These are phyloP conservation scores for Todus mexicanus DNA, from an alignment of 2,797 vertebrate genomes.

Conservation along the genomic window DNA sequence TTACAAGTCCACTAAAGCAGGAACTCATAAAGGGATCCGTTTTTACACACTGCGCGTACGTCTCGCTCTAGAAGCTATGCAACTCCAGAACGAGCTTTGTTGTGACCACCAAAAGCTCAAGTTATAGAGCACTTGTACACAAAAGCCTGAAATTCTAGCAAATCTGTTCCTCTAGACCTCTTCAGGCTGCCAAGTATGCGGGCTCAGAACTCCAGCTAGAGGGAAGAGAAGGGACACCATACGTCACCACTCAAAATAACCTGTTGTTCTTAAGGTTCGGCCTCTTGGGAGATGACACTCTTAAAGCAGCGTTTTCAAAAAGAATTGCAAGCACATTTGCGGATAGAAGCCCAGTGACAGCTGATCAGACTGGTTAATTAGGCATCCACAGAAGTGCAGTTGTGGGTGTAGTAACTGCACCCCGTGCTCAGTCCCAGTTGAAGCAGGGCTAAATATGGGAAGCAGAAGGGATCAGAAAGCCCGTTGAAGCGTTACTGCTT, in stretches of 20 bases:
- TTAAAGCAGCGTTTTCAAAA: neutral
- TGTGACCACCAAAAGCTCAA: neutral
- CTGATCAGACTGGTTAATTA: constrained; percentile 4
- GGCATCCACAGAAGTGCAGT: neutral
- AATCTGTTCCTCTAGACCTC: neutral
- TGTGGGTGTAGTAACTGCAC: neutral
- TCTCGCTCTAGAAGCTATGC: neutral
- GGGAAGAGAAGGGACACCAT: neutral
- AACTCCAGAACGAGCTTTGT: neutral
- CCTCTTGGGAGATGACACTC: neutral
- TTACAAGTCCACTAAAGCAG: neutral
- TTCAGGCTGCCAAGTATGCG: neutral
- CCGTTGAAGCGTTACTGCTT: neutral
- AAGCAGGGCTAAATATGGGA: constrained; percentile 36
- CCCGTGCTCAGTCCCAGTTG: neutral
- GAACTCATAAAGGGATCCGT: neutral
- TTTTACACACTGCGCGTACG: neutral
- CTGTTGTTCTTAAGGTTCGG: neutral
- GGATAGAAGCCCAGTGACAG: neutral
- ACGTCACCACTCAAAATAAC: neutral
- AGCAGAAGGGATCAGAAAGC: neutral
- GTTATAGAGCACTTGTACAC: neutral
- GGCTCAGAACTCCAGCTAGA: constrained; percentile 8
- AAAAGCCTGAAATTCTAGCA: neutral
- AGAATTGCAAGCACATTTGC: neutral